A percentile compares a stretch with the other conserved stretches of the same genome.
Conservation (phyloP, 2,888 invertebrate genomes). For the Apamea anceps region DNA sequence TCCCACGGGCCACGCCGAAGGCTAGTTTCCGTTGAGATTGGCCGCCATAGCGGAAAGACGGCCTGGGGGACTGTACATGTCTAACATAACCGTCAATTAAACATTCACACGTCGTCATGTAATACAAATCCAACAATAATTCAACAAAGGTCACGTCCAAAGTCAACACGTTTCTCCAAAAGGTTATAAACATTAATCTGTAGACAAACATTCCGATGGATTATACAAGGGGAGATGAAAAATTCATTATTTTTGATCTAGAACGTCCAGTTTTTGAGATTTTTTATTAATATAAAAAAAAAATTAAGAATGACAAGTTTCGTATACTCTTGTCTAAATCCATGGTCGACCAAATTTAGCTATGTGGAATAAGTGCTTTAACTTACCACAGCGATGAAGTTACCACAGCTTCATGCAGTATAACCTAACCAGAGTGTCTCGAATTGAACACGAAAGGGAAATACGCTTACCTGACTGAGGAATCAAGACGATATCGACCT, state of each 20-base stretch:
- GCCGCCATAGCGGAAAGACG: too few species aligned
- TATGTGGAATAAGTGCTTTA: neutral
- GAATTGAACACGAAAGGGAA: neutral
- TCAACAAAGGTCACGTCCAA: neutral
- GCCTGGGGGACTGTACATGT: neutral
- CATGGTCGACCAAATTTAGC: neutral
- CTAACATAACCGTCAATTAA: neutral
- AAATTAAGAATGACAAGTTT: neutral
- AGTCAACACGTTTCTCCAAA: neutral
- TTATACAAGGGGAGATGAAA: neutral
- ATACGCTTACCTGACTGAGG: neutral
- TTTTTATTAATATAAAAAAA: neutral
- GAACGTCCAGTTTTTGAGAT: neutral
- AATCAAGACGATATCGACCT: neutral
- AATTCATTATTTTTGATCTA: neutral
- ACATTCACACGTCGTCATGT: neutral
- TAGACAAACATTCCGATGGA: neutral
- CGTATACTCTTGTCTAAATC: neutral
- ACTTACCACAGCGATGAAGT: neutral
- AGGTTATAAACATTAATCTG: neutral
- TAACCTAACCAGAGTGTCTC: neutral
- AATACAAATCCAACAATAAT: conserved; percentile 1
- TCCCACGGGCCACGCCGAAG: neutral
- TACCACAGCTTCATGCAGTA: neutral
- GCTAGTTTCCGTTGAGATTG: neutral